phyloP scores from a whole-genome alignment of 2,113 vertebrate genomes.

The Octodon degus region DNA sequence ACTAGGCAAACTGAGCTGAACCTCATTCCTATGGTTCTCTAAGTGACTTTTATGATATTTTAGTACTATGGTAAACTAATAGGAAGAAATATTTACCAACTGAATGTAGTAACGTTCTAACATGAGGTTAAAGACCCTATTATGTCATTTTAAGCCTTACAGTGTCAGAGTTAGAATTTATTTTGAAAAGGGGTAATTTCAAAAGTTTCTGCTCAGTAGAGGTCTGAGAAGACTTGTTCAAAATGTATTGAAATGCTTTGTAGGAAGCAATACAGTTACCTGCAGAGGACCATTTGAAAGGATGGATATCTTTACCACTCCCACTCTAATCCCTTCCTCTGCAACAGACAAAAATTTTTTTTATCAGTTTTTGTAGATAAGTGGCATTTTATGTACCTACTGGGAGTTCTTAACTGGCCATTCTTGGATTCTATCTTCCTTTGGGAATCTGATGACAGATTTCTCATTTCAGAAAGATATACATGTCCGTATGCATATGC shows the following conservation, averaged over 20 bases:
- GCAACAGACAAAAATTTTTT: background rate
- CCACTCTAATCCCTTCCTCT: background rate
- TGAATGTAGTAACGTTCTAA: constrained; percentile 13
- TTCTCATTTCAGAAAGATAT: constrained; percentile 1
- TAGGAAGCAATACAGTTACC: background rate
- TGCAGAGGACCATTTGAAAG: background rate
- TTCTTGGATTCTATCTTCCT: background rate
- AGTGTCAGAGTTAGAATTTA: constrained; percentile 47
- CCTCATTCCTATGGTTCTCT: background rate
- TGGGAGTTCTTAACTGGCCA: background rate
- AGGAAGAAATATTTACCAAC: background rate
- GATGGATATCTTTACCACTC: background rate
- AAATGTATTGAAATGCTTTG: background rate
- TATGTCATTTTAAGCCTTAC: background rate
- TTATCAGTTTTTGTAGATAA: background rate
- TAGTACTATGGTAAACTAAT: constrained; percentile 25
- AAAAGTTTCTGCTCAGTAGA: constrained; percentile 7
- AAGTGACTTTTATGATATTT: constrained; percentile 43
- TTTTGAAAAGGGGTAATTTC: constrained; percentile 59
- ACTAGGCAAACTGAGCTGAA: background rate
- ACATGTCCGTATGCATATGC: background rate
- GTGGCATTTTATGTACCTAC: background rate
- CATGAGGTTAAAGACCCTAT: background rate
- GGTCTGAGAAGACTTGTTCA: background rate
- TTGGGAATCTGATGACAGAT: constrained; percentile 17